These are phyloP conservation scores for Drosophila limbata DNA, from an alignment of 2,888 invertebrate species.

Conservation along the genomic window DNA sequence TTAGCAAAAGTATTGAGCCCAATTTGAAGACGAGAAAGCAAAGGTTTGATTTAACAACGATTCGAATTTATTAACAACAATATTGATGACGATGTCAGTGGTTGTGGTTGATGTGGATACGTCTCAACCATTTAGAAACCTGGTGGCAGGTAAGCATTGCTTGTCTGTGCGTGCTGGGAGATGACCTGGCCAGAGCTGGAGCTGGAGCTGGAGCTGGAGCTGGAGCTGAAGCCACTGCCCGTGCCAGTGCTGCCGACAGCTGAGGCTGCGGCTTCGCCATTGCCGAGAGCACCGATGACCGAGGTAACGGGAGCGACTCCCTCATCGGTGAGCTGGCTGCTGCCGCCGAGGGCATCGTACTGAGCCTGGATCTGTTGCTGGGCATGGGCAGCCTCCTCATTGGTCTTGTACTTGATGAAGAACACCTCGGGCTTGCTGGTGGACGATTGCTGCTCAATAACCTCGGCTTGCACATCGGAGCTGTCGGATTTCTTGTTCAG, in stretches of 20 bases:
- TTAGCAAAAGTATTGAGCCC: conserved; percentile 5
- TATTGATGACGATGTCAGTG: conserved; percentile 8
- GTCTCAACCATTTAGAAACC: conserved; percentile 73
- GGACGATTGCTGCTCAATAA: conserved; percentile 80
- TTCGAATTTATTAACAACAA: conserved; percentile 58
- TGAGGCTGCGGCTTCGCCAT: conserved; percentile 50
- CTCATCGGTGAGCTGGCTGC: conserved; percentile 84
- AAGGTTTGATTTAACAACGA: conserved; percentile 44
- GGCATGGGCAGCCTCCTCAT: conserved; percentile 84
- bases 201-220: conserved; percentile 10
- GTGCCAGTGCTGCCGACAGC: conserved; percentile 49
- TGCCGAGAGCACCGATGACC: conserved; percentile 83
- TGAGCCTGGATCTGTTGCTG: conserved; percentile 85
- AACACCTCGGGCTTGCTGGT: conserved; percentile 85
- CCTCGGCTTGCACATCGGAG: conserved; percentile 82
- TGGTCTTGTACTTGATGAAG: conserved; percentile 85
- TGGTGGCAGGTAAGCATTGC: conserved; percentile 83
- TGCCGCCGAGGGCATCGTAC: conserved; percentile 84
- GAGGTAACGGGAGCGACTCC: conserved; percentile 84
- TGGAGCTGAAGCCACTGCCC: conserved; percentile 30
- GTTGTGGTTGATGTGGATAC: not conserved
- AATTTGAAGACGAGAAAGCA: conserved; percentile 11
- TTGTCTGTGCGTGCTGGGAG: conserved; percentile 46
- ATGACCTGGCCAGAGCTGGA: conserved; percentile 40
- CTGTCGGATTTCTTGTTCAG: conserved; percentile 84